Conservation (phyloP, 2,797 vertebrate species). For the Oreochromis mossambicus region DNA sequence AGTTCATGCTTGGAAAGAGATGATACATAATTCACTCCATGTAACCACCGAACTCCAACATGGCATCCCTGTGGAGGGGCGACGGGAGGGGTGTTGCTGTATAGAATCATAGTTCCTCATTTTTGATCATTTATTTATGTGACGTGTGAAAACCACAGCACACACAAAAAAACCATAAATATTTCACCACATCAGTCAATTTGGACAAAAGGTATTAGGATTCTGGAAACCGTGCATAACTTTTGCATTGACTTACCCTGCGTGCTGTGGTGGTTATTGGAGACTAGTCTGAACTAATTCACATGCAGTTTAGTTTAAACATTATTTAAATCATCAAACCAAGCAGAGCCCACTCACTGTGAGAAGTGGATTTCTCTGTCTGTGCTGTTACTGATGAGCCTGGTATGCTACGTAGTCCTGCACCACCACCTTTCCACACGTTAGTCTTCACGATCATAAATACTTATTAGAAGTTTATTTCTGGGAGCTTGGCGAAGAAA, state of each 20-base stretch:
- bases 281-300: not conserved
- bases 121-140: slow-evolving; percentile 34
- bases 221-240: not conserved
- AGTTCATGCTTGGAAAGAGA: slow-evolving; percentile 20
- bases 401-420: not conserved
- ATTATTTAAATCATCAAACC: not conserved
- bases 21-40: slow-evolving; percentile 37
- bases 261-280: not conserved
- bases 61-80: not conserved
- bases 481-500: not conserved
- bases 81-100: not conserved
- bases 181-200: not conserved
- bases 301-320: not conserved
- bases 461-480: not conserved
- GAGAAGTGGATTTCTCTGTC: no score
- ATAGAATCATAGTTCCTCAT: not conserved
- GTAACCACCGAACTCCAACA: slow-evolving; percentile 3
- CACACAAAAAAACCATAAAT: not conserved
- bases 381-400: not conserved
- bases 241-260: not conserved
- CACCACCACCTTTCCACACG: not conserved
- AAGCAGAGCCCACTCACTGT: not conserved
- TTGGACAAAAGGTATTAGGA: not conserved
- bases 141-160: not conserved
- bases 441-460: not conserved